Evolutionary conservation across 2,113 vertebrate genomes (phyloP).

Genomic region (Etia nguti): DNA sequence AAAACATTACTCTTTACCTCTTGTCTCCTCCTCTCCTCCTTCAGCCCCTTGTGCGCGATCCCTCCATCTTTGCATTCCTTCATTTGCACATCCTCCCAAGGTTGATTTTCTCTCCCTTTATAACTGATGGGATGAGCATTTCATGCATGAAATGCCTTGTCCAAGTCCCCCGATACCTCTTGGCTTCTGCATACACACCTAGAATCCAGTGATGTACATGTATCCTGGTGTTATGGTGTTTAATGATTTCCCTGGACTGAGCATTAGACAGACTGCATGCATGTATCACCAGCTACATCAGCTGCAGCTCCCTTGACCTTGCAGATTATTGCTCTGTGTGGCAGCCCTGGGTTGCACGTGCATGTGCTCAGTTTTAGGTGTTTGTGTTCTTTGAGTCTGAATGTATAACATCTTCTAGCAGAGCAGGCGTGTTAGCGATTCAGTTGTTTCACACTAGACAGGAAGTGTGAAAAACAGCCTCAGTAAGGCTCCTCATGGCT

Average conservation of each 20-base stretch:
- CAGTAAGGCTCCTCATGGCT: background rate
- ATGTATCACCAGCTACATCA: constrained; percentile 59
- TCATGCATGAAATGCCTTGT: constrained; percentile 63
- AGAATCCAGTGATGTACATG: constrained; percentile 27
- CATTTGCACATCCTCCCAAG: constrained; percentile 19
- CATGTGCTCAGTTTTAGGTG: background rate
- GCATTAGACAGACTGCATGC: constrained; percentile 51
- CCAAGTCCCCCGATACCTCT: constrained; percentile 14
- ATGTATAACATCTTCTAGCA: background rate
- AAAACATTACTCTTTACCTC: background rate
- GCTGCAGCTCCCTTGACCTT: constrained; percentile 61
- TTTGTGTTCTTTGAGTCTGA: background rate
- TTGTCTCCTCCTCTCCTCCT: background rate
- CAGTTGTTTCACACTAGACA: constrained; percentile 49
- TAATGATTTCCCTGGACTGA: constrained; percentile 63
- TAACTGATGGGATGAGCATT: constrained; percentile 53
- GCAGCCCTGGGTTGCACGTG: constrained; percentile 40
- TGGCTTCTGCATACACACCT: background rate
- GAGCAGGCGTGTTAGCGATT: constrained; percentile 46
- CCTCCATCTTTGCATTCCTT: constrained; percentile 7
- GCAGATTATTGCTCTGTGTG: constrained; percentile 66
- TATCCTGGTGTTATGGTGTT: constrained; percentile 56
- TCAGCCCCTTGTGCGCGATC: background rate
- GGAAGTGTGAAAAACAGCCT: constrained; percentile 21
- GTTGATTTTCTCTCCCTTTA: constrained; percentile 39